These are phyloP conservation scores for Nothobranchius furzeri DNA, from an alignment of 2,113 vertebrate species.

Conservation along the genomic window DNA sequence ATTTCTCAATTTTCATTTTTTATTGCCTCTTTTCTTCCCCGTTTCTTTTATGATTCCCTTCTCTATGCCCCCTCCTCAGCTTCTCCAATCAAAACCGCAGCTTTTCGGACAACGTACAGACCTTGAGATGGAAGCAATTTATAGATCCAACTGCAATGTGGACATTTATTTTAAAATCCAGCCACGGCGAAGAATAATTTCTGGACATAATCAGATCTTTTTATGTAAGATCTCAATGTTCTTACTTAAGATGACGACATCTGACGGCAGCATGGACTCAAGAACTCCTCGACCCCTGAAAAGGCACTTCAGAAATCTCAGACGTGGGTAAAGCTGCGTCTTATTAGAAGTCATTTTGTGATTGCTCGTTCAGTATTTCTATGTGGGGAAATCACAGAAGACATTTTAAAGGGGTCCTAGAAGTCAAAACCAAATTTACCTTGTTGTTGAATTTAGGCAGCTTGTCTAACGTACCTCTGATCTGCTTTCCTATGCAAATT, in stretches of 20 bases:
- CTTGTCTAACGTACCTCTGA: no score
- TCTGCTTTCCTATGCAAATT: no score
- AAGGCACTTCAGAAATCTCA: no score
- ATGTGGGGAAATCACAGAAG: background rate
- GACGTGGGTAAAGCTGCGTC: background rate
- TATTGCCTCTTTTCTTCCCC: background rate
- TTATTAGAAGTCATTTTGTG: conserved; percentile 25
- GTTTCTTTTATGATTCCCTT: background rate
- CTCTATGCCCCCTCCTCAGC: background rate
- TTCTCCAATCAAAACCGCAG: conserved; percentile 6
- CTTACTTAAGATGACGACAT: conserved; percentile 10
- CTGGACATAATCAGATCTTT: conserved; percentile 35
- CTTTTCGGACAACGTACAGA: background rate
- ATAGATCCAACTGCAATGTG: conserved; percentile 19
- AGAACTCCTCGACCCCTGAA: conserved; percentile 26
- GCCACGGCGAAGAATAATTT: conserved; percentile 10
- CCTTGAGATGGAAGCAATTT: conserved; percentile 14
- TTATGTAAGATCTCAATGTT: conserved; percentile 28
- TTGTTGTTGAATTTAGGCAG: no score
- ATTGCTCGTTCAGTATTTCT: conserved; percentile 20
- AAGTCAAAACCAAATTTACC: no score
- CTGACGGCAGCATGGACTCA: background rate
- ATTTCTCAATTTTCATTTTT: background rate
- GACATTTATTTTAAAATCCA: conserved; percentile 46
- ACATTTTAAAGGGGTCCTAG: background rate